These are phyloP conservation scores for Pangasianodon hypophthalmus DNA, from an alignment of 2,113 vertebrate species.

Conservation along the genomic window DNA sequence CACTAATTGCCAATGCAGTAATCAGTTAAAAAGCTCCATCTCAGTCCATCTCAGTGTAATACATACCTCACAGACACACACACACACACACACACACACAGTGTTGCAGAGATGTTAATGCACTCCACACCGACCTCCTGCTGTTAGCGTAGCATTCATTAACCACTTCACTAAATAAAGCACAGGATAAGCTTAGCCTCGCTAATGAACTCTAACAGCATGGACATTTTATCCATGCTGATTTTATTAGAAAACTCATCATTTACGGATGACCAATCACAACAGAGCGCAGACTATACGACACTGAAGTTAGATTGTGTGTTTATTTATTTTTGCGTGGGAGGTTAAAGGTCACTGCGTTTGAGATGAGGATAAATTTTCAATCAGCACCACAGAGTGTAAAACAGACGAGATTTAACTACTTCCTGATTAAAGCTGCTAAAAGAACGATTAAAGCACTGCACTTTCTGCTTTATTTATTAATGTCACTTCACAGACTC, in stretches of 20 bases:
- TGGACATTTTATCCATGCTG: not conserved
- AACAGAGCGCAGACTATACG: not conserved
- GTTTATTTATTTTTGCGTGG: not conserved
- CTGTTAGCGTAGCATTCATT: slow-evolving; percentile 54
- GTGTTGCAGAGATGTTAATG: slow-evolving; percentile 58
- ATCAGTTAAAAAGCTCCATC: slow-evolving; percentile 80
- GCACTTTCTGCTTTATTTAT: not conserved
- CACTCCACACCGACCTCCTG: slow-evolving; percentile 52
- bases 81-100: slow-evolving; percentile 10
- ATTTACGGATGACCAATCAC: not conserved
- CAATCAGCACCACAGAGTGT: not conserved
- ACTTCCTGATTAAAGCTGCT: not conserved
- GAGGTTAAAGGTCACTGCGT: not conserved
- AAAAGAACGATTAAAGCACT: not conserved
- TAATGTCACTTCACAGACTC: not conserved
- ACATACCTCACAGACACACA: slow-evolving; percentile 56
- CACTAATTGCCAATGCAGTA: slow-evolving; percentile 83
- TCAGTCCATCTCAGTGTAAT: slow-evolving; percentile 67
- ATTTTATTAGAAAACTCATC: not conserved
- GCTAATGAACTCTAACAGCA: slow-evolving; percentile 11
- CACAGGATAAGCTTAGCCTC: not conserved
- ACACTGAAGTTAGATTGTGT: not conserved
- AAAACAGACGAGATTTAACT: not conserved
- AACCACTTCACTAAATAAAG: slow-evolving; percentile 58
- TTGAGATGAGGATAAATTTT: not conserved